A percentile compares a stretch with the other conserved stretches of the same genome.
Conservation (phyloP, 1,140 invertebrate genomes). For the Drosophila cardini region DNA sequence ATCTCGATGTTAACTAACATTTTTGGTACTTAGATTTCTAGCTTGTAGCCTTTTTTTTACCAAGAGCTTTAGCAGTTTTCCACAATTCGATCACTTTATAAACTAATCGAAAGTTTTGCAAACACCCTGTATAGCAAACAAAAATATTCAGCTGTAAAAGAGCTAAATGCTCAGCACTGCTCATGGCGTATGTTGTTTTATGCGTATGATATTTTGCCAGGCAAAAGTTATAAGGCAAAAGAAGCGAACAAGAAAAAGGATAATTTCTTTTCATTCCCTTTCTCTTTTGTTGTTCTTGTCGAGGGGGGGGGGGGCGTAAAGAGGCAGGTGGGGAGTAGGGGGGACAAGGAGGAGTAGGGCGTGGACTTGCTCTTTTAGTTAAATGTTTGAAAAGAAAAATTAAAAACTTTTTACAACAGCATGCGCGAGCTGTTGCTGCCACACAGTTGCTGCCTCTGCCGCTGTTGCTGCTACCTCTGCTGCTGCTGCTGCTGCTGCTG, state of each 20-base stretch:
- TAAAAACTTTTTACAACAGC: conserved; percentile 81
- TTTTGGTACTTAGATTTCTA: too few relatives aligned
- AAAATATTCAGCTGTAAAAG: too few relatives aligned
- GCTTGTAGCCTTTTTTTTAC: too few relatives aligned
- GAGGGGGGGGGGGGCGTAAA: conserved; percentile 12
- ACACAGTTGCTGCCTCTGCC: conserved; percentile 7
- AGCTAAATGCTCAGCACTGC: too few relatives aligned
- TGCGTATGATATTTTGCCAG: conserved; percentile 80
- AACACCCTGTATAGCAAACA: too few relatives aligned
- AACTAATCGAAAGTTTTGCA: too few relatives aligned
- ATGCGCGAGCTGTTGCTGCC: conserved; percentile 55
- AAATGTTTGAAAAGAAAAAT: conserved; percentile 83
- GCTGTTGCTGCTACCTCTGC: background rate
- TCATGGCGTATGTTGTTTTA: conserved; percentile 71
- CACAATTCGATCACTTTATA: too few relatives aligned
- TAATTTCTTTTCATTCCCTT: conserved; percentile 56
- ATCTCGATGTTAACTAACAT: too few relatives aligned
- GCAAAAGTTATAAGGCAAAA: conserved; percentile 71
- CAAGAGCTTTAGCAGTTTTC: too few relatives aligned
- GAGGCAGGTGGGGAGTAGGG: background rate
- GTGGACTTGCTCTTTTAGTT: conserved; percentile 76
- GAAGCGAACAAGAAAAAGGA: conserved; percentile 61
- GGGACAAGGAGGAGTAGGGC: background rate
- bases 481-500: conserved; percentile 24
- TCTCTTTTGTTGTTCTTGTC: conserved; percentile 1